These are phyloP conservation scores for Phocides pigmalion DNA, from an alignment of 1,140 invertebrate genomes.

Conservation along the genomic window DNA sequence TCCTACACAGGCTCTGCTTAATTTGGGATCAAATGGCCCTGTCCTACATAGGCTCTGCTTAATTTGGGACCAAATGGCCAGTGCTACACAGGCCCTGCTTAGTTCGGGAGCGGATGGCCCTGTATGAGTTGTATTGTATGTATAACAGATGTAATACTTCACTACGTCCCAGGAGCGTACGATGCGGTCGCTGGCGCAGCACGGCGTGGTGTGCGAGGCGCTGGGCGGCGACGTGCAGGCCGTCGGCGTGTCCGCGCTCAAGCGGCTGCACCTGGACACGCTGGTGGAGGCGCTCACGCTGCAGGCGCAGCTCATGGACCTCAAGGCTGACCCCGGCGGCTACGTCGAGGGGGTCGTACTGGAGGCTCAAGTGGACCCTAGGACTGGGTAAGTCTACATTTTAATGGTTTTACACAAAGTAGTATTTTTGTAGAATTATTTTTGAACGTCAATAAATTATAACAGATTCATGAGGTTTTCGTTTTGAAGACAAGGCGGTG, in stretches of 20 bases:
- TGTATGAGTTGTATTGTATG: too few species aligned
- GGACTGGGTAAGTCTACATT: constrained; percentile 85
- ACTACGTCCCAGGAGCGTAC: constrained; percentile 87
- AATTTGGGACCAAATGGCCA: too few species aligned
- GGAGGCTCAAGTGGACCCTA: constrained; percentile 91
- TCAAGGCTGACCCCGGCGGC: constrained; percentile 92
- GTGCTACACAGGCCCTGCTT: too few species aligned
- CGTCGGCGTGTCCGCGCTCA: constrained; percentile 95
- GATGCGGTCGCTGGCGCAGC: constrained; percentile 88
- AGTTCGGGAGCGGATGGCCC: too few species aligned
- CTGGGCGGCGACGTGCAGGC: constrained; percentile 96
- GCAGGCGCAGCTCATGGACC: constrained; percentile 95
- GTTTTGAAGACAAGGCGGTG: too few species aligned
- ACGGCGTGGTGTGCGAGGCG: constrained; percentile 94
- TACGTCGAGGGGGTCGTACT: constrained; percentile 95
- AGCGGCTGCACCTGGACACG: constrained; percentile 90
- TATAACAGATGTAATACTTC: not conserved
- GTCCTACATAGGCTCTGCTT: too few species aligned
- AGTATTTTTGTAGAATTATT: too few species aligned
- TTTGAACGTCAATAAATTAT: too few species aligned
- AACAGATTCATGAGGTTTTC: too few species aligned
- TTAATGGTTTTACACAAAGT: too few species aligned
- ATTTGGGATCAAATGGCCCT: too few species aligned
- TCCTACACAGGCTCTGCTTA: too few species aligned
- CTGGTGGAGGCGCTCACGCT: constrained; percentile 93